phyloP scores from a whole-genome alignment of 2,797 vertebrate species.

The Choloepus didactylus region DNA sequence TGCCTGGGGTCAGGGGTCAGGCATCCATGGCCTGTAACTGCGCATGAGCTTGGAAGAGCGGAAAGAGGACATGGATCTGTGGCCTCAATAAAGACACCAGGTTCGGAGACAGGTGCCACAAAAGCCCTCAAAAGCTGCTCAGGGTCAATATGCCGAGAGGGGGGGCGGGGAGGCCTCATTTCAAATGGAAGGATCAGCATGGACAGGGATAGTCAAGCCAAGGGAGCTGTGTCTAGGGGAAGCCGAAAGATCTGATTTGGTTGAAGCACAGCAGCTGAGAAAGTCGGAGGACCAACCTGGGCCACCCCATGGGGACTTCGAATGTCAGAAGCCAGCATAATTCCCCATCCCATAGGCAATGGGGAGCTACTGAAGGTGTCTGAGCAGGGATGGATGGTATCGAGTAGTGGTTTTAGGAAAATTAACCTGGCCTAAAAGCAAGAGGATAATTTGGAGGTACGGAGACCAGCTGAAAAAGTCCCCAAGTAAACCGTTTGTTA shows the following conservation, averaged over 20 bases:
- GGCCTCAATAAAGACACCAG: background rate
- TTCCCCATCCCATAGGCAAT: background rate
- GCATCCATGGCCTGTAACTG: background rate
- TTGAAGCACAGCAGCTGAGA: background rate
- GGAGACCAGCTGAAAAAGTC: background rate
- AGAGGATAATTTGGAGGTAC: background rate
- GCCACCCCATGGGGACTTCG: background rate
- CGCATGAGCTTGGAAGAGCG: background rate
- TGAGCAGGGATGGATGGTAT: background rate
- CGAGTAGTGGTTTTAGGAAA: background rate
- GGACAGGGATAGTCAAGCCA: conserved; percentile 21
- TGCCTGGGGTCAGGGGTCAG: background rate
- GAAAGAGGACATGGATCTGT: background rate
- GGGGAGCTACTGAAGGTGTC: background rate
- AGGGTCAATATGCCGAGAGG: background rate
- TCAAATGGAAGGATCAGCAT: background rate
- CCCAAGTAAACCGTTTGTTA: background rate
- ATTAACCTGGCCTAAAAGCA: conserved; percentile 40
- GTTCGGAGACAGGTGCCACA: background rate
- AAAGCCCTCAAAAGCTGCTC: background rate
- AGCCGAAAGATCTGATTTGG: background rate
- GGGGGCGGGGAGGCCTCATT: background rate
- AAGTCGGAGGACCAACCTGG: background rate
- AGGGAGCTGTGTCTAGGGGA: background rate
- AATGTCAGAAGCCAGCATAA: background rate